Evolutionary conservation across 2,113 vertebrate genomes (phyloP), one percentile per base, ranked within the genome.

Genomic region (Sclerurus mexicanus): DNA sequence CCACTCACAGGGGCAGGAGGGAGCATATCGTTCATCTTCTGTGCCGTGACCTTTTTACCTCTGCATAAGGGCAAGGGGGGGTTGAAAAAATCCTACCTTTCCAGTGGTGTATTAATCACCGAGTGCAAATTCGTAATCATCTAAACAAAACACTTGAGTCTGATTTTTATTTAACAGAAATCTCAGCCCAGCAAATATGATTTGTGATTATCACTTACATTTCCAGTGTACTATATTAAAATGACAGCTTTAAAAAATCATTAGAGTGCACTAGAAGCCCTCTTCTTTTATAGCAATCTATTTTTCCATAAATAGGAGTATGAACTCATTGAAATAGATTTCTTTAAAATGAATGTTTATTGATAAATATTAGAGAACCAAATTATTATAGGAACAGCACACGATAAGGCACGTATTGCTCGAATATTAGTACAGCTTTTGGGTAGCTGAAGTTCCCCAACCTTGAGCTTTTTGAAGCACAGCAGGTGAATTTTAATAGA

Each of bases 21-120:
- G 52, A 96, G 64, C 95, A 94, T 93, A 94, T 44, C 74, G 78
- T 92, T 73, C 92, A 35, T 87, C 68, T 91, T 95, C 73, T 67
- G 52, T 85, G 82, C 62, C 72, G 63, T 76, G 79, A 90, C 90
- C 83, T 92, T 92, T 89, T 92, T 85, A 73, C 64, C 50, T 77
- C 39, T 73, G 31, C 27, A 8, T 87, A 91, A 85, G 56, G 67
- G 71, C 79, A 90, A 68, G 20, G 10, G 42, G 89, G 56, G 18
- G 12, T 44, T 82, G 59, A 93, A 86, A 90, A 90, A 89, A 73
- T 53, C 52, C 40, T 55, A 44, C 35, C 59, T 83, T 90, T 79
- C 76, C 42, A 88, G 72, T 8, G 3, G 46, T 60, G 37, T 67
- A 59, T 73, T 86, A 89, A 93, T 91, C 68, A 88, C 25, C 0